A percentile compares a stretch with the other conserved stretches of the same genome.
phyloP scores from a whole-genome alignment of 1,140 invertebrate species.

The Ceratosolen solmsi region DNA sequence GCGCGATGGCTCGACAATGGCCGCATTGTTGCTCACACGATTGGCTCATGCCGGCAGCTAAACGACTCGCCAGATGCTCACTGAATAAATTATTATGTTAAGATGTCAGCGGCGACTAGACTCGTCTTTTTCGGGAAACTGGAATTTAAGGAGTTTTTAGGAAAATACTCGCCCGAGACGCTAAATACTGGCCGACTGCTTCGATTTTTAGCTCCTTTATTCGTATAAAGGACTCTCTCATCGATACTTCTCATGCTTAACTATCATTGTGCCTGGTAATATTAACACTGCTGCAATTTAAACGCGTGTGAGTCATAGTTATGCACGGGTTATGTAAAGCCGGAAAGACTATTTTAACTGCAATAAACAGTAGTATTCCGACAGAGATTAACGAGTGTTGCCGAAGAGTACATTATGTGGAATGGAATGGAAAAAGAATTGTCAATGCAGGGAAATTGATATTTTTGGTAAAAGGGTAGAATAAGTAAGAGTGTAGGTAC shows the following conservation, averaged over 20 bases:
- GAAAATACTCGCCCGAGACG: no score
- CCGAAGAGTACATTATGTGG: background rate
- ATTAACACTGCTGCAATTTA: background rate
- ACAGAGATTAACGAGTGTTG: background rate
- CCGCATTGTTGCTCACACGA: conserved; percentile 16
- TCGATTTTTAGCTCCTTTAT: background rate
- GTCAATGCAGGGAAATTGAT: no score
- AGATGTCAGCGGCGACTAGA: background rate
- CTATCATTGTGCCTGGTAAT: background rate
- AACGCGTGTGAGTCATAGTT: background rate
- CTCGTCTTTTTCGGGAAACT: background rate
- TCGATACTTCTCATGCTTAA: background rate
- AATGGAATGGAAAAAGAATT: no score
- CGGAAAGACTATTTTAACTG: background rate
- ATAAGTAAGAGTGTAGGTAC: no score
- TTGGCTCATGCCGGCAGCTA: background rate
- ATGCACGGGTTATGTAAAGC: background rate
- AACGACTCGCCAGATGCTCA: background rate
- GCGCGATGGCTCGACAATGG: conserved; percentile 16
- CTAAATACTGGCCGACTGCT: background rate
- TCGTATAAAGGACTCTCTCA: background rate
- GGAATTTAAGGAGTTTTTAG: background rate
- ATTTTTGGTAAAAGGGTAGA: no score
- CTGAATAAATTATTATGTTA: conserved; percentile 17
- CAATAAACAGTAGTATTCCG: background rate